These are phyloP conservation scores for Ooceraea biroi DNA, from an alignment of 1,140 invertebrate species.

Conservation along the genomic window DNA sequence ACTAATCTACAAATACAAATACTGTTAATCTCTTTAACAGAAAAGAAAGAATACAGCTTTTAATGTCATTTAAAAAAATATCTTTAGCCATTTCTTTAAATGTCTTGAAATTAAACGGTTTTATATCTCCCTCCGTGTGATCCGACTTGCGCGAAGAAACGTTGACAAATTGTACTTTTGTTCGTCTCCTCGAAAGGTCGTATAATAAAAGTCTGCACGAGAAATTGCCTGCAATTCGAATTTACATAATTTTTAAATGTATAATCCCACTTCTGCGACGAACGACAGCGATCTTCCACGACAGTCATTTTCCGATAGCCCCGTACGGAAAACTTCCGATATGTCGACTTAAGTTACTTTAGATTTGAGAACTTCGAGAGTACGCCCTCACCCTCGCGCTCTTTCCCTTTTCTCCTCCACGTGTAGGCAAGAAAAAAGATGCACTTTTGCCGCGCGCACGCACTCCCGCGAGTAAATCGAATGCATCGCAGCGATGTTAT, in stretches of 20 bases:
- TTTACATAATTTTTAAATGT: constrained; percentile 52
- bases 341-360: constrained; percentile 18
- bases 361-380: neutral
- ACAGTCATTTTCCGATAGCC: constrained; percentile 10
- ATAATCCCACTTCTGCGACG: constrained; percentile 38
- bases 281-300: neutral
- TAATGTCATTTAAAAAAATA: neutral
- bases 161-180: constrained; percentile 29
- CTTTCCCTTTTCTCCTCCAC: too few relatives aligned
- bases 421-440: neutral
- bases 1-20: too few relatives aligned
- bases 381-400: neutral
- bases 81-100: neutral
- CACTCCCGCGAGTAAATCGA: constrained; percentile 29
- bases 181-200: neutral
- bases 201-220: constrained; percentile 24
- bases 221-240: neutral
- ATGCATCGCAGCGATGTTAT: constrained; percentile 7
- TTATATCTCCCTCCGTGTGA: neutral
- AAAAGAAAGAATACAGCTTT: too few relatives aligned
- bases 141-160: neutral
- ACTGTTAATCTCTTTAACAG: neutral
- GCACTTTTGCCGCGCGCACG: neutral
- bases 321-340: constrained; percentile 21
- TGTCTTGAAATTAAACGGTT: neutral